Evolutionary conservation across 2,888 invertebrate species (phyloP).

Genomic region (Venusia cambrica): DNA sequence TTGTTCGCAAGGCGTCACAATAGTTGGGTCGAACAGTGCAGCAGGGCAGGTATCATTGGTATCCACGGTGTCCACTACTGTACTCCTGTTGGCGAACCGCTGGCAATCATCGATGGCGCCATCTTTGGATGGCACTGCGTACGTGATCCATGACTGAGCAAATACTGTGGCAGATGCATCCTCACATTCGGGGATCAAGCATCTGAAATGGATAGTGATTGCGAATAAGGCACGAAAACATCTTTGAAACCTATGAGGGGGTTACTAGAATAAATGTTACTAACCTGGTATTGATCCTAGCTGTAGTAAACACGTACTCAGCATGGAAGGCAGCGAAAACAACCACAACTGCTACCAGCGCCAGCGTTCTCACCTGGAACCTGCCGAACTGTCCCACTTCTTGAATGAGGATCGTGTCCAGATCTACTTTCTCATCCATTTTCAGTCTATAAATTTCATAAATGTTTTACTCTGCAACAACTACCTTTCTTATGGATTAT

Average conservation of each 20-base stretch:
- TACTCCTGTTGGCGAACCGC: slow-evolving; percentile 39
- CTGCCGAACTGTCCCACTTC: slow-evolving; percentile 46
- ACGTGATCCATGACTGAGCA: slow-evolving; percentile 61
- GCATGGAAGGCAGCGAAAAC: slow-evolving; percentile 34
- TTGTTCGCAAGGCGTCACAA: slow-evolving; percentile 29
- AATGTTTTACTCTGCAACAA: too few species aligned
- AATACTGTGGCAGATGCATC: slow-evolving; percentile 39
- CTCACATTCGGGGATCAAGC: slow-evolving; percentile 49
- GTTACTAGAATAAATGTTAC: too few species aligned
- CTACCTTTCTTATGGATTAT: too few species aligned
- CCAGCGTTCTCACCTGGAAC: slow-evolving; percentile 37
- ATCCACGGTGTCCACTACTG: background rate
- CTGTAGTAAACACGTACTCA: slow-evolving; percentile 45
- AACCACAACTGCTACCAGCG: slow-evolving; percentile 28
- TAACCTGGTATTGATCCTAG: slow-evolving; percentile 43
- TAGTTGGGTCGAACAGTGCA: slow-evolving; percentile 31
- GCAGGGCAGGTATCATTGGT: slow-evolving; percentile 32
- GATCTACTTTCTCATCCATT: slow-evolving; percentile 28
- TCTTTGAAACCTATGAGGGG: too few species aligned
- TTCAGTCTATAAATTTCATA: too few species aligned
- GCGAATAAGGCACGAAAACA: background rate
- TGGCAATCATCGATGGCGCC: slow-evolving; percentile 51
- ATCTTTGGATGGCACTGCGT: slow-evolving; percentile 55
- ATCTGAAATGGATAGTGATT: slow-evolving; percentile 29
- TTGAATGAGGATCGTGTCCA: slow-evolving; percentile 40